A percentile compares a stretch with the other conserved stretches of the same genome.
Conservation (phyloP, 2,888 invertebrate species). For the Melanargia galathea region DNA sequence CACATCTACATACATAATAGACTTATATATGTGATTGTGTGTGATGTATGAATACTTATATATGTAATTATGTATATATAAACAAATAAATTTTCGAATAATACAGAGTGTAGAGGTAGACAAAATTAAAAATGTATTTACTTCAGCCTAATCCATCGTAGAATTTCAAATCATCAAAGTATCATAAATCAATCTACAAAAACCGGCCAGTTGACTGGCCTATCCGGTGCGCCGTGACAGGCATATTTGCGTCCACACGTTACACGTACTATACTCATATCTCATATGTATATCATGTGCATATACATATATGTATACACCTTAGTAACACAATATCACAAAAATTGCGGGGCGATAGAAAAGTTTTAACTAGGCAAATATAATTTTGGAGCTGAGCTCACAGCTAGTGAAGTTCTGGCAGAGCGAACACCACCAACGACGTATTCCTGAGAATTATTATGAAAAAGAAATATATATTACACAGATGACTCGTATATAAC, state of each 20-base stretch:
- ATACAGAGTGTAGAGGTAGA: background rate
- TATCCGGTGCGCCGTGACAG: slow-evolving; percentile 8
- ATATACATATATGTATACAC: background rate
- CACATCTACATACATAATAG: background rate
- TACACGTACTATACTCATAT: too few species aligned
- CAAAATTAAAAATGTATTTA: background rate
- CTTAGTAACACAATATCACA: background rate
- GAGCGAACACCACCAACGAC: background rate
- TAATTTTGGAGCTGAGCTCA: background rate
- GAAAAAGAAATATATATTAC: slow-evolving; percentile 53
- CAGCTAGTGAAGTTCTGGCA: background rate
- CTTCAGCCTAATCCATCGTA: background rate
- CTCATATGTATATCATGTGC: background rate
- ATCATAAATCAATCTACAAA: slow-evolving; percentile 9
- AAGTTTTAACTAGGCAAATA: background rate
- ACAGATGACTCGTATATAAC: slow-evolving; percentile 95
- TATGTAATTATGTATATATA: too few species aligned
- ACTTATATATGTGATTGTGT: too few species aligned
- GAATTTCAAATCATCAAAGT: slow-evolving; percentile 5
- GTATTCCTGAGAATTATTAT: background rate
- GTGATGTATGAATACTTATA: too few species aligned
- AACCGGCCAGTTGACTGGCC: slow-evolving; percentile 2
- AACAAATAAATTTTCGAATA: background rate
- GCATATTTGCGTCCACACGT: slow-evolving; percentile 3
- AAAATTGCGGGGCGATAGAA: background rate